These are phyloP conservation scores for Chionodraco myersi DNA, from an alignment of 2,113 vertebrate species.

Conservation along the genomic window DNA sequence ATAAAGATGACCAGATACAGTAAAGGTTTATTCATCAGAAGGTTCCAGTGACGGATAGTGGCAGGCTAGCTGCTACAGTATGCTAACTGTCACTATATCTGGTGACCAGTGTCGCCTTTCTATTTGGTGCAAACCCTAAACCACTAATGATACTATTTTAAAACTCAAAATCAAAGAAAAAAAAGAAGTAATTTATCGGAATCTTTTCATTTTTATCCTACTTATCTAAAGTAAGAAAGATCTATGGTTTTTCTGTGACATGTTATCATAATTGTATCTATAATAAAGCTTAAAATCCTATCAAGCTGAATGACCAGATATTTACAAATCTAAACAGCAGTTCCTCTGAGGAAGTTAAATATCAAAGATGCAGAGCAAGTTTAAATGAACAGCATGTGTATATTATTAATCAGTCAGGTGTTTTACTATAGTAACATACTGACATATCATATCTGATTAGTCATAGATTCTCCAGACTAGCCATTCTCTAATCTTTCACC, in stretches of 20 bases:
- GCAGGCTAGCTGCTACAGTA: conserved; percentile 1
- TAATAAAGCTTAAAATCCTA: too few species aligned
- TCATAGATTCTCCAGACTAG: not conserved
- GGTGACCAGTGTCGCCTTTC: too few species aligned
- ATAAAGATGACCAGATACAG: not conserved
- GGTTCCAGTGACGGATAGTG: conserved; percentile 15
- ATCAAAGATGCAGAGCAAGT: not conserved
- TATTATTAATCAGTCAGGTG: too few species aligned
- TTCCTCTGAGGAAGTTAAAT: not conserved
- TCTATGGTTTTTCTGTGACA: not conserved
- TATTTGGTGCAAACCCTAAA: not conserved
- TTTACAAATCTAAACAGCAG: not conserved
- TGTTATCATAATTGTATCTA: not conserved
- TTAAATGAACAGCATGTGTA: not conserved
- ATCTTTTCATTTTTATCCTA: not conserved
- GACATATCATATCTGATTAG: not conserved
- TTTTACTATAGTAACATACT: not conserved
- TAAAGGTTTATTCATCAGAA: conserved; percentile 16
- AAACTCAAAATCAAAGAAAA: not conserved
- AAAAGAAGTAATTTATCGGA: not conserved
- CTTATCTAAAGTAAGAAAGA: not conserved
- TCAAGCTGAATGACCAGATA: not conserved
- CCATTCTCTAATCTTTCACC: not conserved
- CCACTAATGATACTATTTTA: not conserved
- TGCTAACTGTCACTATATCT: conserved; percentile 12